Evolutionary conservation across 2,113 vertebrate species (phyloP), one percentile per base, ranked within the genome.

Genomic region (Hiodon alosoides): DNA sequence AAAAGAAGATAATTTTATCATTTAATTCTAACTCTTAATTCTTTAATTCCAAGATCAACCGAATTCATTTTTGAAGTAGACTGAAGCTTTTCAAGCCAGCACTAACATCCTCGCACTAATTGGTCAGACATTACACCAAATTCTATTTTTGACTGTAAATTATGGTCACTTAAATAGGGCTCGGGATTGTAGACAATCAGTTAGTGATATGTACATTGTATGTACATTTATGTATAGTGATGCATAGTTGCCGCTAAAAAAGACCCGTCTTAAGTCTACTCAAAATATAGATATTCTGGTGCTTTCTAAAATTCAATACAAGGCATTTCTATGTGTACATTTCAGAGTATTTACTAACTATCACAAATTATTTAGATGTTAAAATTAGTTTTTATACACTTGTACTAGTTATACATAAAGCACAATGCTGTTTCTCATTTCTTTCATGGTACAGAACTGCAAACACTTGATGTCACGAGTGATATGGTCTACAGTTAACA

Each of bases 161-260:
- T 31, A 0, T 31, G 31, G 31, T 31, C 31, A 31, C 31, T 31
- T 31, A 31, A 31, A 31, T 31, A 31, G 31, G 31, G 31, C 31
- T 31, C 31, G 31, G 31, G 31, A 31, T 31, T 31, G 31, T 31
- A 31, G 31, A 31, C 31, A 31, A 31, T 31, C 31, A 2, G 31
- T 31, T 31, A 13, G 59, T 75, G 14, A 14, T 76, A 5, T 72
- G 74, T 77, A 5, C 51, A 57, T 80, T 73, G 51, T 70, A 57
- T 76, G 31, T 74, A 50, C 69, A 71, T 51, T 62, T 72, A 75
- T 85, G 74, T 14, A 72, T 72, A 10, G 50, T 60, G 14, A 52
- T 8, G 71, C 64, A 75, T 71, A 76, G 61, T 54, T 66, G 47
- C 9, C 50, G 53, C 54, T 59, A 55, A 60, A 57, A 65, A 55